These are phyloP conservation scores for Tiliacea aurago DNA, from an alignment of 2,888 invertebrate genomes.

Conservation along the genomic window DNA sequence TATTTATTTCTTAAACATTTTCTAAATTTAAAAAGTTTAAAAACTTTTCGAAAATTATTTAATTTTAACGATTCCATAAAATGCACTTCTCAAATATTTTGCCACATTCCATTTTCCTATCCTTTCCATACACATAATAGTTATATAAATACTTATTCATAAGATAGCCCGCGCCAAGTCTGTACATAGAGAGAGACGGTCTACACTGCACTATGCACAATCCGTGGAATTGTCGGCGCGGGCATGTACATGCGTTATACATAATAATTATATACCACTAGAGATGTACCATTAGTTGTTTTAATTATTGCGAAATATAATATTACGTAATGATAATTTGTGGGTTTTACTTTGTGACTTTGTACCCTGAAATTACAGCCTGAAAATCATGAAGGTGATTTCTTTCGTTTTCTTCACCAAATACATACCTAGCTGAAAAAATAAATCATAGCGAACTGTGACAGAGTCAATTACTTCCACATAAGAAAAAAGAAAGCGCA, in stretches of 20 bases:
- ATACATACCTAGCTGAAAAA: too few species aligned
- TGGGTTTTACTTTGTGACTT: conserved; percentile 64
- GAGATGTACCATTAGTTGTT: conserved; percentile 82
- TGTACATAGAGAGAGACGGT: conserved; percentile 77
- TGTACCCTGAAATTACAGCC: neutral
- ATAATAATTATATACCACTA: conserved; percentile 74
- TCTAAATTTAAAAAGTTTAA: too few species aligned
- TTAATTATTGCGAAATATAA: conserved; percentile 85
- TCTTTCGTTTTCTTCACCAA: too few species aligned
- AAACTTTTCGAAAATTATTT: neutral
- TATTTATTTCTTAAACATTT: neutral
- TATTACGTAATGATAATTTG: conserved; percentile 75
- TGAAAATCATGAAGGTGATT: too few species aligned
- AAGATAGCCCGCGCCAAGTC: conserved; percentile 72
- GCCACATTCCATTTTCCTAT: conserved; percentile 39
- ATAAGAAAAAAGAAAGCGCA: too few species aligned
- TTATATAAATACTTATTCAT: conserved; percentile 35
- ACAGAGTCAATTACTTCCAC: too few species aligned
- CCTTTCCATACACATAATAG: conserved; percentile 35
- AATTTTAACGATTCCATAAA: neutral
- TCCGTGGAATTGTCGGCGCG: conserved; percentile 86
- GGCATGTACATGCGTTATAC: conserved; percentile 69
- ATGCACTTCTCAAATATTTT: conserved; percentile 34
- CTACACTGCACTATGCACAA: conserved; percentile 87
- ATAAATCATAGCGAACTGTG: too few species aligned